Evolutionary conservation across 2,797 vertebrate genomes (phyloP).

Genomic region (Oreonectes daqikongensis): DNA sequence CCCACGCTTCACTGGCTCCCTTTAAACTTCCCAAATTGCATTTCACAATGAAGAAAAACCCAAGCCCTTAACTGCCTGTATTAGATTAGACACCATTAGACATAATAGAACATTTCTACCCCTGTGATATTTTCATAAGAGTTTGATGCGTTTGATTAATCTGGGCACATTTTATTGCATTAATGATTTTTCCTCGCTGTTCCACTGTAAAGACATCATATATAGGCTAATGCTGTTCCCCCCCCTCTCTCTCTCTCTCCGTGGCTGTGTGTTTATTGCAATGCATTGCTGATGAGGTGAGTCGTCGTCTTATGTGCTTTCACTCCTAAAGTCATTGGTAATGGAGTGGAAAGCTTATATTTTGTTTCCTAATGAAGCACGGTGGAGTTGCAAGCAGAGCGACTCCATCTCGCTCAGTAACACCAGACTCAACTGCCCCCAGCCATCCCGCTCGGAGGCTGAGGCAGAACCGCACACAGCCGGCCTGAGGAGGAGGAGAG

Average conservation of each 20-base stretch:
- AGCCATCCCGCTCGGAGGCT: slow-evolving; percentile 52
- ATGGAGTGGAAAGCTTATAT: slow-evolving; percentile 99
- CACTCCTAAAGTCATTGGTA: slow-evolving; percentile 99
- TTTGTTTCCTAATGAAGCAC: slow-evolving; percentile 99
- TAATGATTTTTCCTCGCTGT: slow-evolving; percentile 97
- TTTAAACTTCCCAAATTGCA: slow-evolving; percentile 99
- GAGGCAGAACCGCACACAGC: slow-evolving; percentile 50
- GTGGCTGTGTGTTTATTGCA: slow-evolving; percentile 94
- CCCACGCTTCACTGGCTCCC: slow-evolving; percentile 96
- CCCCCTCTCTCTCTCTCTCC: slow-evolving; percentile 53
- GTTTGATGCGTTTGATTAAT: slow-evolving; percentile 99
- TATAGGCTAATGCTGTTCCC: slow-evolving; percentile 89
- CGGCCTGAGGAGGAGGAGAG: slow-evolving; percentile 23
- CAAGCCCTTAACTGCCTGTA: slow-evolving; percentile 99
- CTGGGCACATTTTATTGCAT: slow-evolving; percentile 99
- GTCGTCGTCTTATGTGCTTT: slow-evolving; percentile 99
- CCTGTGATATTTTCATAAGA: slow-evolving; percentile 98
- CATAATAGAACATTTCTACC: slow-evolving; percentile 98
- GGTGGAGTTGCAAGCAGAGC: slow-evolving; percentile 87
- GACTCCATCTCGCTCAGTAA: slow-evolving; percentile 66
- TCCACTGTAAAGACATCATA: slow-evolving; percentile 97
- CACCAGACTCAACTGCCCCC: slow-evolving; percentile 61
- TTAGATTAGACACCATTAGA: slow-evolving; percentile 99
- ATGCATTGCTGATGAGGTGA: slow-evolving; percentile 99
- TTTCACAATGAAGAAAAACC: slow-evolving; percentile 96